A percentile compares a stretch with the other conserved stretches of the same genome.
Evolutionary conservation across 1,140 invertebrate species (phyloP).

Genomic region (Gonioctena quinquepunctata): DNA sequence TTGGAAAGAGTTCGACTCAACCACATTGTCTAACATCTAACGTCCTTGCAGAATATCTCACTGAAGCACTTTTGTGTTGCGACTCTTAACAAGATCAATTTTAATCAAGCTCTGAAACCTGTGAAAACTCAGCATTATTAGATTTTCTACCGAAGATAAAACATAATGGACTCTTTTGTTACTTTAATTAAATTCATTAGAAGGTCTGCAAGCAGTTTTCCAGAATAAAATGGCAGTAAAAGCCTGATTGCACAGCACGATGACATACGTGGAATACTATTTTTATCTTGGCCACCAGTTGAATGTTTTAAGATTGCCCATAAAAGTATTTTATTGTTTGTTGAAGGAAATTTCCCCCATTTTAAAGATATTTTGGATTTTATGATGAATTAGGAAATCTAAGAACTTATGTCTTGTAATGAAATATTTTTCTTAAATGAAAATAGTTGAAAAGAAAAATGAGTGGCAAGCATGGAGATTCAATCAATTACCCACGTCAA

Average conservation of each 20-base stretch:
- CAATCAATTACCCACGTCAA: no score
- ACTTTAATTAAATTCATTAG: slow-evolving; percentile 3
- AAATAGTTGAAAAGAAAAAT: no score
- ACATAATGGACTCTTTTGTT: not conserved
- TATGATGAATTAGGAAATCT: no score
- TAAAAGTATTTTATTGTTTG: no score
- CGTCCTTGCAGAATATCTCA: not conserved
- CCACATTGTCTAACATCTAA: slow-evolving; percentile 26
- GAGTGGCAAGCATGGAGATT: no score
- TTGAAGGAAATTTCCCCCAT: no score
- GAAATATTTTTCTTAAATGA: no score
- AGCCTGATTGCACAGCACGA: not conserved
- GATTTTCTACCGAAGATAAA: not conserved
- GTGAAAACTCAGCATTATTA: not conserved
- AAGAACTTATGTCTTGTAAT: no score
- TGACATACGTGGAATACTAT: no score
- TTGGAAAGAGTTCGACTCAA: slow-evolving; percentile 30
- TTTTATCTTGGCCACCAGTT: no score
- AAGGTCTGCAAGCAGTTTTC: not conserved
- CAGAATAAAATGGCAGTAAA: not conserved
- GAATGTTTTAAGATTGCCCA: no score
- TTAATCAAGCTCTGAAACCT: slow-evolving; percentile 11
- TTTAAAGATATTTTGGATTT: no score
- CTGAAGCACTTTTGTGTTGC: not conserved
- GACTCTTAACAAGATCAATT: slow-evolving; percentile 4